Percentiles rank a stretch among this genome's conserved stretches.
Conservation (phyloP, 2,797 vertebrate species). For the Poliocrania exsul region DNA sequence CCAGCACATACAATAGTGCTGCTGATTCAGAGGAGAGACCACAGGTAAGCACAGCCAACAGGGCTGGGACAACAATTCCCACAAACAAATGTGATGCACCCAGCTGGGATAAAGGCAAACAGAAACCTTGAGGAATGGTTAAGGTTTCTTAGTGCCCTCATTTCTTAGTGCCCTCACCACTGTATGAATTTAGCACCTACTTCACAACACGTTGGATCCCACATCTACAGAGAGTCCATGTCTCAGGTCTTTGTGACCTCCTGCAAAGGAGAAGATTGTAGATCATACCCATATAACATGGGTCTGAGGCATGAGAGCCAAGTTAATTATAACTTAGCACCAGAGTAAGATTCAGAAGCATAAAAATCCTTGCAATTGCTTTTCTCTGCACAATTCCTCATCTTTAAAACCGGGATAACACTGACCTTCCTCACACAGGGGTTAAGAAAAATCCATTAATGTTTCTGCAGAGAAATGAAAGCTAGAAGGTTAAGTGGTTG, state of each 20-base stretch:
- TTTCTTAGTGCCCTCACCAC: neutral
- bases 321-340: neutral
- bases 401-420: neutral
- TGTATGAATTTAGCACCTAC: neutral
- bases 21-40: neutral
- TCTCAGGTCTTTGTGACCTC: neutral
- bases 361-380: neutral
- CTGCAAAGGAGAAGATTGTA: neutral
- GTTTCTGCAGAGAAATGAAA: constrained; percentile 37
- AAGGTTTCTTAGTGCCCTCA: neutral
- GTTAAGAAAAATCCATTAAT: constrained; percentile 51
- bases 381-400: constrained; percentile 7
- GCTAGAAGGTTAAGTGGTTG: constrained; percentile 41
- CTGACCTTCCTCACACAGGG: neutral
- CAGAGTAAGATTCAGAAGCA: neutral
- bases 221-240: rapidly evolving
- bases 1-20: rapidly evolving
- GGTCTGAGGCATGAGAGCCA: neutral
- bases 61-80: neutral
- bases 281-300: neutral
- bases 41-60: neutral
- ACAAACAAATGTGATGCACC: rapidly evolving
- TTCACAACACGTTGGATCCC: neutral
- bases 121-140: neutral
- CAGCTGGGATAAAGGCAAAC: neutral